These are phyloP conservation scores for Brachyhypopomus gauderio DNA, from an alignment of 2,113 vertebrate genomes.

Conservation along the genomic window DNA sequence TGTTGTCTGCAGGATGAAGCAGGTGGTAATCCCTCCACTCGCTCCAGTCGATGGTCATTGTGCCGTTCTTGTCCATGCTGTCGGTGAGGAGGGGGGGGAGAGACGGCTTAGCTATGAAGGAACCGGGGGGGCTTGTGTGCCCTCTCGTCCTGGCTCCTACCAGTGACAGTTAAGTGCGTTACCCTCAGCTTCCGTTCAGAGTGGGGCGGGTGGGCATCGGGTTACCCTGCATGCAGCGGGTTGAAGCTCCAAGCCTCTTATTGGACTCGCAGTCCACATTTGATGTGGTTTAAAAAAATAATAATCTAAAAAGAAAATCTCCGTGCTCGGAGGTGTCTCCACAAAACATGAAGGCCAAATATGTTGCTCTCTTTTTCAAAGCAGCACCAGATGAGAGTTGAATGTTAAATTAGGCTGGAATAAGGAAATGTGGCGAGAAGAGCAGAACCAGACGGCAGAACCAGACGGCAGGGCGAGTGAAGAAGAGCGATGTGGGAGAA, in stretches of 20 bases:
- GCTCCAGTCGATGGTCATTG: slow-evolving; percentile 96
- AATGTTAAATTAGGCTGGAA: background rate
- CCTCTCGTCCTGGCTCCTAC: background rate
- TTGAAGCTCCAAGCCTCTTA: background rate
- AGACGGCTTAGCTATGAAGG: background rate
- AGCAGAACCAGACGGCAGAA: background rate
- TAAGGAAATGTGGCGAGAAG: background rate
- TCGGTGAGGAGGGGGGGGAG: background rate
- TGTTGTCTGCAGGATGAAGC: slow-evolving; percentile 89
- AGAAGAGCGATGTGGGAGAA: slow-evolving; percentile 49
- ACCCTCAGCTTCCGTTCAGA: slow-evolving; percentile 5
- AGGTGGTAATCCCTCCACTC: slow-evolving; percentile 96
- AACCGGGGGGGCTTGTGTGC: background rate
- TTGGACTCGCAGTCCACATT: background rate
- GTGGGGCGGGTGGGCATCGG: background rate
- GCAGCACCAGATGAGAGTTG: background rate
- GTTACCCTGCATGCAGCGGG: background rate
- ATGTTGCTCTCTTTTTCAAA: background rate
- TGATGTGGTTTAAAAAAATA: background rate
- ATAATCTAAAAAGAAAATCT: background rate
- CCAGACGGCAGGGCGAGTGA: slow-evolving; percentile 32
- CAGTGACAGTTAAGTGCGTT: background rate
- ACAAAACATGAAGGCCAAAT: background rate
- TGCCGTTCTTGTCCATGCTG: slow-evolving; percentile 97
- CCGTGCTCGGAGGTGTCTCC: background rate